Conservation (phyloP, 2,113 vertebrate species). For the Lycocorax pyrrhopterus region DNA sequence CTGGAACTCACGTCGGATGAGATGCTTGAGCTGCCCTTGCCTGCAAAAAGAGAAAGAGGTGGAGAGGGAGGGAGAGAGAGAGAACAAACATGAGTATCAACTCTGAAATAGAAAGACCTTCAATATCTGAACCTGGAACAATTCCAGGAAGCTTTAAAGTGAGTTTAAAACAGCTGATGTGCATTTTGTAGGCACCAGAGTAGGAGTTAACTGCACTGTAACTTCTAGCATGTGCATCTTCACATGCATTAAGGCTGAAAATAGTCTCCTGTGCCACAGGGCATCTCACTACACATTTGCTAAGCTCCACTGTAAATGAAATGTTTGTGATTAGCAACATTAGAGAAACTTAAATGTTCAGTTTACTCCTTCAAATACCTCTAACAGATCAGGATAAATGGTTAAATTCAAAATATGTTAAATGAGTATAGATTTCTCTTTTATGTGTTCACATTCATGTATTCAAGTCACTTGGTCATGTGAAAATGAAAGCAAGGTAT, state of each 20-base stretch:
- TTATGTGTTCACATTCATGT: not conserved
- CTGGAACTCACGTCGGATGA: conserved; percentile 99
- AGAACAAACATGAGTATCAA: not conserved
- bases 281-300: not conserved
- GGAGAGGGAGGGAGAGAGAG: not conserved
- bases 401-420: not conserved
- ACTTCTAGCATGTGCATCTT: not conserved
- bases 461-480: not conserved
- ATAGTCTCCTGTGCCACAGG: not conserved
- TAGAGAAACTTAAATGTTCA: not conserved
- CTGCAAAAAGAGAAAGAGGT: conserved; percentile 68
- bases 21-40: conserved; percentile 99
- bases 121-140: not conserved
- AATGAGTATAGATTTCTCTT: not conserved
- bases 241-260: not conserved
- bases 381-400: not conserved
- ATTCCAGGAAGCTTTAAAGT: not conserved
- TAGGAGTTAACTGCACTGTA: not conserved
- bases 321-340: not conserved
- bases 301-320: not conserved
- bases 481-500: not conserved
- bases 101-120: not conserved
- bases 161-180: not conserved
- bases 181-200: not conserved
- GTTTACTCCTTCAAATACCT: not conserved